A percentile compares a stretch with the other conserved stretches of the same genome.
phyloP scores from a whole-genome alignment of 2,888 invertebrate genomes.

The Eilema caniola region DNA sequence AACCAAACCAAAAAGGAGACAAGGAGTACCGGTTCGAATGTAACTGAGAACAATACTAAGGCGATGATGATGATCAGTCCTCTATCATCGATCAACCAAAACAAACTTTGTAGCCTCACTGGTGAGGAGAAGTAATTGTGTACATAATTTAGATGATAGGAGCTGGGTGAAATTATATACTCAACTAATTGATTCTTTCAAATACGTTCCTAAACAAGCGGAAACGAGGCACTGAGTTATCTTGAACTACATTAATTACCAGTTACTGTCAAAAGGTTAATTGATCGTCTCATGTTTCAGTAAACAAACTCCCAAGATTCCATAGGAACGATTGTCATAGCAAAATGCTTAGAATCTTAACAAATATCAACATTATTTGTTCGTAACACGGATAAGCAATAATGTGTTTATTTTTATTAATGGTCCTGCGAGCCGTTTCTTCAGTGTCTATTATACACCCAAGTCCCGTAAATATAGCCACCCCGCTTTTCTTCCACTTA shows the following conservation, averaged over 20 bases:
- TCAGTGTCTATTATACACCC: constrained; percentile 51
- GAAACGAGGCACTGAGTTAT: constrained; percentile 10
- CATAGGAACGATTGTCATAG: constrained; percentile 22
- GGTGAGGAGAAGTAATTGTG: not conserved
- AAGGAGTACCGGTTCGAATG: no score
- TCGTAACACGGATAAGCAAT: constrained; percentile 46
- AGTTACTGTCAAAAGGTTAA: constrained; percentile 56
- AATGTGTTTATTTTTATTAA: constrained; percentile 56
- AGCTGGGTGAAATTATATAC: not conserved
- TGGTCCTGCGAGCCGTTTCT: constrained; percentile 36
- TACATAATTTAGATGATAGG: no score
- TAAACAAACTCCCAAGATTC: constrained; percentile 50
- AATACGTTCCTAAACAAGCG: constrained; percentile 5
- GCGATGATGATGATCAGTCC: no score
- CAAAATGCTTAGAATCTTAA: constrained; percentile 24
- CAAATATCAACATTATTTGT: constrained; percentile 30
- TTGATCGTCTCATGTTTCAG: constrained; percentile 63
- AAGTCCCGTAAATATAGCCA: constrained; percentile 45
- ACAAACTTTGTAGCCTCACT: not conserved
- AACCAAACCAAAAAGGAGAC: no score
- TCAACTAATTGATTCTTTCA: not conserved
- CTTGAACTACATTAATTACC: constrained; percentile 48
- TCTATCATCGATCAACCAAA: no score
- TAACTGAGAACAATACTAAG: no score
- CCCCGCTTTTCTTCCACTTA: constrained; percentile 45